Base-by-base conservation (phyloP, 1,140 invertebrate genomes). In the Leptinotarsa defecta region DNA sequence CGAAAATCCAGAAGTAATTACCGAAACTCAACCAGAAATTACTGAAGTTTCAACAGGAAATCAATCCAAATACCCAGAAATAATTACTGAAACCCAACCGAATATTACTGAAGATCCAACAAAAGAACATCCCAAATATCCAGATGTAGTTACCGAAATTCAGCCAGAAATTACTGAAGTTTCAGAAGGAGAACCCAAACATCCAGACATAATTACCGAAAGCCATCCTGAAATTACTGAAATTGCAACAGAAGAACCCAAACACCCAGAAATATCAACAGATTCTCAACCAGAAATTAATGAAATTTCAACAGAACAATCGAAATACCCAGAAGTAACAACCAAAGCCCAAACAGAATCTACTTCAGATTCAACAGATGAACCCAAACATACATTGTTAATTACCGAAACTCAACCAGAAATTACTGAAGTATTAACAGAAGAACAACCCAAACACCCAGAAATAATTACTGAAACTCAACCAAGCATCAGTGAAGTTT, bases 51-150 rank as follows among this genome's bases (percentile, higher is more conserved):
- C 34, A 43, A 43, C 34, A 11, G 34, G 8, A 11, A 43, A 43
- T 11, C 34, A 43, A 43, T 11, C 8, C 8, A 43, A 43, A 43
- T 2, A 43, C 34, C 34, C 34, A 43, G 34, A 43, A 43, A 11
- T 11, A 43, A 43, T 11, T 57, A 15, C 52, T 15, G 52, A 57
- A 57, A 57, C n/a, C 6, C n/a, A 4, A 15, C n/a, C 73, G 52
- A 61, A 43, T 43, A 69, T 69, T 8, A 61, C 63, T 22, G 69
- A 72, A 63, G 11, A n/a, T 63, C 64, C 74, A 48, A 73, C 77
- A 76, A 70, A 77, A 78, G 75, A 78, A 63, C 27, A 72, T 64
- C 17, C 24, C 48, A 74, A 64, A 17, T 49, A 73, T 71, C 20
- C 24, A 48, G 74, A 73, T 34, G 65, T 34, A 43, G 17, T 57